Conservation (phyloP, 1,140 invertebrate species). For the Cyrtorhinus lividipennis region DNA sequence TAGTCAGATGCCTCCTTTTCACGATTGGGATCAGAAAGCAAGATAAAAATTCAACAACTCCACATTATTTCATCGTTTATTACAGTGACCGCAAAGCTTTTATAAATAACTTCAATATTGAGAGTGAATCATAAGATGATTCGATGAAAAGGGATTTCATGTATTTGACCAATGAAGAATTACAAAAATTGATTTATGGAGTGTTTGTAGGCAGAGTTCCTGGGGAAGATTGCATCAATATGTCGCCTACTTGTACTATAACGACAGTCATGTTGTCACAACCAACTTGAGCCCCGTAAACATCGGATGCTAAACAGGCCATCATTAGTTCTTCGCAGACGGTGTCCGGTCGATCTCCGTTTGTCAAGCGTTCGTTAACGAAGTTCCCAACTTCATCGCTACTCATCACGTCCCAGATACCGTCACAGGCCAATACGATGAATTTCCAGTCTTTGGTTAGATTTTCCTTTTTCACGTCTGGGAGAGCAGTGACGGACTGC, state of each 20-base stretch:
- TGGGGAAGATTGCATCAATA: too few species aligned
- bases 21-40: too few species aligned
- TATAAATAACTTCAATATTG: too few species aligned
- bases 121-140: too few species aligned
- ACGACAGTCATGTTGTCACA: slow-evolving; percentile 99
- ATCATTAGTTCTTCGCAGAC: slow-evolving; percentile 95
- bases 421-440: slow-evolving; percentile 91
- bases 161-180: too few species aligned
- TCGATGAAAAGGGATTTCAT: too few species aligned
- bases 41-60: too few species aligned
- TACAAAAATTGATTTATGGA: too few species aligned
- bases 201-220: too few species aligned
- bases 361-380: slow-evolving; percentile 63
- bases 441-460: slow-evolving; percentile 90
- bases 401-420: slow-evolving; percentile 94
- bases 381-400: slow-evolving; percentile 78
- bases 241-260: slow-evolving; percentile 45
- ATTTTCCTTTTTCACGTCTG: slow-evolving; percentile 70
- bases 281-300: slow-evolving; percentile 86
- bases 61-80: too few species aligned
- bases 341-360: slow-evolving; percentile 72
- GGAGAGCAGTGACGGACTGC: slow-evolving; percentile 93
- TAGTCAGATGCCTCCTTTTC: too few species aligned
- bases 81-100: too few species aligned
- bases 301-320: slow-evolving; percentile 86